Evolutionary conservation across 2,113 vertebrate species (phyloP).

Genomic region (Clarias magur): DNA sequence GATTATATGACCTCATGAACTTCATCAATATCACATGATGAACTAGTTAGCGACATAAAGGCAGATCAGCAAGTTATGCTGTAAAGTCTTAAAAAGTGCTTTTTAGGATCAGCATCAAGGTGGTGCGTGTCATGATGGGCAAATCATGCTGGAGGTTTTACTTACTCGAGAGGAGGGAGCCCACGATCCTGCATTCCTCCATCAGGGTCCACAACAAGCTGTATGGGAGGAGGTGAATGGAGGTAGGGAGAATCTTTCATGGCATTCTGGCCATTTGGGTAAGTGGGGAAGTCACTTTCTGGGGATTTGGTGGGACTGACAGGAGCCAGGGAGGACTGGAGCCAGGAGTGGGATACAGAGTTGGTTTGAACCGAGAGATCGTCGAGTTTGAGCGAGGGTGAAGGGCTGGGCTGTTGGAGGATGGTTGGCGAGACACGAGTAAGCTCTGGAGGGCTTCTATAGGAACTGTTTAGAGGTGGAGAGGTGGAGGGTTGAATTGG

Average conservation of each 20-base stretch:
- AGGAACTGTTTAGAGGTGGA: constrained; percentile 21
- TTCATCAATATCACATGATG: not conserved
- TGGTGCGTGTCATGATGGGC: not conserved
- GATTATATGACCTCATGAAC: not conserved
- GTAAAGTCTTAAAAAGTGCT: not conserved
- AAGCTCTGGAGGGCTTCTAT: constrained; percentile 44
- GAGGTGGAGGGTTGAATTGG: constrained; percentile 24
- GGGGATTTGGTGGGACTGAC: constrained; percentile 43
- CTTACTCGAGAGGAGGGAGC: constrained; percentile 40
- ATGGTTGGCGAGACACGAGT: not conserved
- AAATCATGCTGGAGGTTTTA: not conserved
- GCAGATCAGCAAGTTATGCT: not conserved
- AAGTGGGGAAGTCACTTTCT: not conserved
- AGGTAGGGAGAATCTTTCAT: not conserved
- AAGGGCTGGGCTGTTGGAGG: not conserved
- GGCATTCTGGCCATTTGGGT: not conserved
- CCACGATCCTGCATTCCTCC: not conserved
- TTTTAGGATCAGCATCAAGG: no score
- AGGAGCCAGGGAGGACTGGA: constrained; percentile 43
- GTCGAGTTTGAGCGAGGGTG: constrained; percentile 33
- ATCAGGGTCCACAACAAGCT: constrained; percentile 15
- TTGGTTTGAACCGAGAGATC: constrained; percentile 35
- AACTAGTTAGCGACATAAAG: not conserved
- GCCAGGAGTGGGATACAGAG: constrained; percentile 40
- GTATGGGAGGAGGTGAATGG: not conserved